phyloP scores from a whole-genome alignment of 2,797 vertebrate genomes.

The Coilia nasus region DNA sequence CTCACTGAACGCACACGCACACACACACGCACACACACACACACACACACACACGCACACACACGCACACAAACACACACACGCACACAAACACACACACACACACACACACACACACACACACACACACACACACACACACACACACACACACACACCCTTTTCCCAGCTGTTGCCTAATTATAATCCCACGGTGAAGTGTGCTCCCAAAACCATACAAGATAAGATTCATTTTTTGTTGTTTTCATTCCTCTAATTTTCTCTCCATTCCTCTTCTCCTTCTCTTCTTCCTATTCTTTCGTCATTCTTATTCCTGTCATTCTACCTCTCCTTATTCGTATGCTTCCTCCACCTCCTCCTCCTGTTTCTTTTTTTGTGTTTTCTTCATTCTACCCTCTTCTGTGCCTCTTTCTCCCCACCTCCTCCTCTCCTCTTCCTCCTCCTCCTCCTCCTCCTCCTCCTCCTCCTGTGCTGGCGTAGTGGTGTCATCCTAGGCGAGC shows the following conservation, averaged over 20 bases:
- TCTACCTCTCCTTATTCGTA: not conserved
- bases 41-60: not conserved
- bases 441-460: not conserved
- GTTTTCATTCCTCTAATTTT: not conserved
- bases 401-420: not conserved
- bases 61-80: not conserved
- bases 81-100: not conserved
- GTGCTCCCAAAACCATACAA: not conserved
- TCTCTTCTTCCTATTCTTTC: too few species aligned
- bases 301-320: too few species aligned
- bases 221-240: not conserved
- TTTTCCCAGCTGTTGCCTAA: constrained; percentile 40
- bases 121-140: constrained; percentile 11
- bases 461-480: not conserved
- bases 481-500: not conserved
- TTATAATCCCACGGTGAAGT: constrained; percentile 50
- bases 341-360: not conserved
- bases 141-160: not conserved
- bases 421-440: not conserved
- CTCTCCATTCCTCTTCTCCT: not conserved
- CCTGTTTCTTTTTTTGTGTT: too few species aligned
- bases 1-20: not conserved
- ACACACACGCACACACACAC: constrained; percentile 18
- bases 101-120: not conserved
- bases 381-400: not conserved